phyloP scores from a whole-genome alignment of 2,797 vertebrate genomes.

The Tachyglossus aculeatus region DNA sequence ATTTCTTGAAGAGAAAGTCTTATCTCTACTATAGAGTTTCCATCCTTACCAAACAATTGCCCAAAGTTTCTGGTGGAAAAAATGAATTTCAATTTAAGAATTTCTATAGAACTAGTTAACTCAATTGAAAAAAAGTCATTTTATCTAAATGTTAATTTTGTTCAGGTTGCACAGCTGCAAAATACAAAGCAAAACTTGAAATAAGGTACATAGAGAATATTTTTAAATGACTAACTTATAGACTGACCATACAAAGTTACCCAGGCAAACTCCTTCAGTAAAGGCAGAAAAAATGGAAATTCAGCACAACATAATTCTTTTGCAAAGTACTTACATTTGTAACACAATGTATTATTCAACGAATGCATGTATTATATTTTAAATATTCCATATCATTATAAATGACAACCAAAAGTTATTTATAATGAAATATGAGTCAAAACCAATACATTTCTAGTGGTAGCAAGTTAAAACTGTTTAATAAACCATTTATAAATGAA shows the following conservation, averaged over 20 bases:
- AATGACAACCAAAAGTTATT: neutral
- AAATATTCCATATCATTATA: constrained; percentile 7
- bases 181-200: neutral
- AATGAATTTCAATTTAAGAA: neutral
- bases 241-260: neutral
- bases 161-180: neutral
- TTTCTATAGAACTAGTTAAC: neutral
- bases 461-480: constrained; percentile 1
- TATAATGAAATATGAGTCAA: neutral
- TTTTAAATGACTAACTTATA: neutral
- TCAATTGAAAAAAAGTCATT: neutral
- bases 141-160: neutral
- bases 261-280: neutral
- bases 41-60: neutral
- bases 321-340: accelerated
- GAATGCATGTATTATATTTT: constrained; percentile 17
- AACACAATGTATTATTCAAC: neutral
- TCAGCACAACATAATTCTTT: constrained; percentile 5
- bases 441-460: neutral
- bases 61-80: neutral
- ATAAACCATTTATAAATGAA: constrained; percentile 42
- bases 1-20: neutral
- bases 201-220: neutral
- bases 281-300: neutral
- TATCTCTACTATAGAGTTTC: neutral